Conservation (phyloP, 2,888 invertebrate species). For the Crioceris asparagi region DNA sequence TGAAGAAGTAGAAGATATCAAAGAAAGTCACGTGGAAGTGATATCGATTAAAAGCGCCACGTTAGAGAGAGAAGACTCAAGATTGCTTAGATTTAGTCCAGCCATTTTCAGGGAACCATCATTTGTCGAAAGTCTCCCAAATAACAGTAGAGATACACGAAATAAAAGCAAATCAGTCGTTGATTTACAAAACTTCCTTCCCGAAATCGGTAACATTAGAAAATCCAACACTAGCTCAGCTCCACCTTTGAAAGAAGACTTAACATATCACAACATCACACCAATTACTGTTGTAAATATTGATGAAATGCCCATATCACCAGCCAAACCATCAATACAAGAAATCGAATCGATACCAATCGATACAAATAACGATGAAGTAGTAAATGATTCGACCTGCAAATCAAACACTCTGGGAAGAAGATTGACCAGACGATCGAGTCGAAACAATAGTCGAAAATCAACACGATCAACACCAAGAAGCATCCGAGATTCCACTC, state of each 20-base stretch:
- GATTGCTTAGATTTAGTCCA: conserved; percentile 12
- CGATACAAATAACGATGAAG: too few species aligned
- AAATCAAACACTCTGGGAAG: conserved; percentile 13
- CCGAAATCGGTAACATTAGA: conserved; percentile 25
- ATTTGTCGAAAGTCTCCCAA: conserved; percentile 7
- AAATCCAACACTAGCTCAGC: conserved; percentile 34
- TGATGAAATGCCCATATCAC: background rate
- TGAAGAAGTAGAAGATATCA: conserved; percentile 6
- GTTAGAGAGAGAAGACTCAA: conserved; percentile 6
- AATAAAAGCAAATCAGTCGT: conserved; percentile 32
- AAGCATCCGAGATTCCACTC: conserved; percentile 11
- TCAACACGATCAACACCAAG: conserved; percentile 21
- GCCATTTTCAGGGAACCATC: conserved; percentile 11
- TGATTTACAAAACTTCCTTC: conserved; percentile 27
- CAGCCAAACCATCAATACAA: background rate
- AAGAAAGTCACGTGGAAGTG: background rate
- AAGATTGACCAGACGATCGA: conserved; percentile 22
- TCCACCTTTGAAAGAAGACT: conserved; percentile 29
- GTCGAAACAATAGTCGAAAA: conserved; percentile 17
- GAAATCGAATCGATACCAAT: conserved; percentile 7
- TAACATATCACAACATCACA: too few species aligned
- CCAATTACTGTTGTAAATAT: background rate
- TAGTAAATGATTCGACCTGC: too few species aligned
- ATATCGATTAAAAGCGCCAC: background rate
- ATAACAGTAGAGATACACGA: conserved; percentile 10